Percentiles rank a stretch among this genome's conserved stretches.
phyloP scores from a whole-genome alignment of 2,113 vertebrate species.

The Helogale parvula region DNA sequence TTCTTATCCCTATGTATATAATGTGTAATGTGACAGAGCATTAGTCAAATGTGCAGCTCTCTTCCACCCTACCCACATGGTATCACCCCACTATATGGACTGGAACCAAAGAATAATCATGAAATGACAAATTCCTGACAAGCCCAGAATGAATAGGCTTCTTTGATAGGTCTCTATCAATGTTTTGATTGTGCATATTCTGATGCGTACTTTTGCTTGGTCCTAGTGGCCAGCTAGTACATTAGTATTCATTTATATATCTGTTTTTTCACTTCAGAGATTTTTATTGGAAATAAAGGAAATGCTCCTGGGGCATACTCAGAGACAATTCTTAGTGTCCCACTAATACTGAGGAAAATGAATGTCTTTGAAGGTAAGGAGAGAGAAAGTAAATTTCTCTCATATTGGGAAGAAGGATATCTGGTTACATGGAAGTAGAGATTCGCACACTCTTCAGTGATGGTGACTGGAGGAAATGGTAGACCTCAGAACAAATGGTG shows the following conservation, averaged over 20 bases:
- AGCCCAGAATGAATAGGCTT: background rate
- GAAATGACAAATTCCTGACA: background rate
- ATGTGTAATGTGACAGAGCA: background rate
- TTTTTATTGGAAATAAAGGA: background rate
- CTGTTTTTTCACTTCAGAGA: background rate
- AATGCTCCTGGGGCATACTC: background rate
- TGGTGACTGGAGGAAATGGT: background rate
- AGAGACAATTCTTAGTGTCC: background rate
- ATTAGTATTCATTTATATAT: background rate
- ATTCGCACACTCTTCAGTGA: background rate
- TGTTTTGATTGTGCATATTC: background rate
- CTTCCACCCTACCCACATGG: background rate
- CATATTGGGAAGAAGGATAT: background rate
- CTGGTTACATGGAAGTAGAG: background rate
- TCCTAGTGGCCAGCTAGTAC: background rate
- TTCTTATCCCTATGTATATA: background rate
- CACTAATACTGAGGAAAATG: background rate
- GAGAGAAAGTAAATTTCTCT: background rate
- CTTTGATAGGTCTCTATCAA: background rate
- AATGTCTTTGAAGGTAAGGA: background rate
- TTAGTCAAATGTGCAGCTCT: background rate
- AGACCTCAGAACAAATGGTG: background rate
- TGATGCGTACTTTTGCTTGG: background rate
- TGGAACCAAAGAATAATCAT: background rate
- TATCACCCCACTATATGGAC: too few relatives aligned